Conservation (phyloP, 2,888 invertebrate genomes). For the Papilio elwesi region DNA sequence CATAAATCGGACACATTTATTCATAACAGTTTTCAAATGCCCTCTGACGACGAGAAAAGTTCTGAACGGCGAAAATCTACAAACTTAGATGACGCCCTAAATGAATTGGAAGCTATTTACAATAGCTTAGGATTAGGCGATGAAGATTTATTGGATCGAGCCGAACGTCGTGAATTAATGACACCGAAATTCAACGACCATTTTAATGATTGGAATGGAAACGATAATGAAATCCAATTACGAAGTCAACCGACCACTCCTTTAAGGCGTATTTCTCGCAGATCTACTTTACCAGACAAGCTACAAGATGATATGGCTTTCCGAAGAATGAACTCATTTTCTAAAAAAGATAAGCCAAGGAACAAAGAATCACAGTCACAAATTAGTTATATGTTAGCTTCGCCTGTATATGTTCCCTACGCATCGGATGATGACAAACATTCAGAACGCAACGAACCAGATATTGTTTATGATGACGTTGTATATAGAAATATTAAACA, state of each 20-base stretch:
- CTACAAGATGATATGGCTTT: slow-evolving; percentile 92
- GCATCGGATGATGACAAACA: slow-evolving; percentile 78
- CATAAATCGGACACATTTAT: slow-evolving; percentile 79
- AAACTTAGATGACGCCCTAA: slow-evolving; percentile 94
- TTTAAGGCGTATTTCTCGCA: slow-evolving; percentile 67
- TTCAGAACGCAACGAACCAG: slow-evolving; percentile 89
- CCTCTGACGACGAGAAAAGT: slow-evolving; percentile 77
- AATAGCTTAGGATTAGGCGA: slow-evolving; percentile 93
- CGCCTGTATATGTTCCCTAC: slow-evolving; percentile 86
- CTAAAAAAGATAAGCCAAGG: slow-evolving; percentile 77
- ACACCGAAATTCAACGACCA: slow-evolving; percentile 79
- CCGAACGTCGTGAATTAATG: slow-evolving; percentile 89
- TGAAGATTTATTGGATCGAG: slow-evolving; percentile 91
- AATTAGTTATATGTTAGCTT: slow-evolving; percentile 88
- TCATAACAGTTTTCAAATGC: slow-evolving; percentile 67
- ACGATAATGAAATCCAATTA: slow-evolving; percentile 75
- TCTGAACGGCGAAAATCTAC: slow-evolving; percentile 87
- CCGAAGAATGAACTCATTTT: slow-evolving; percentile 86
- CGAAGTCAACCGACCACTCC: slow-evolving; percentile 79
- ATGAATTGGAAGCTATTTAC: slow-evolving; percentile 95
- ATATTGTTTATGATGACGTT: slow-evolving; percentile 92
- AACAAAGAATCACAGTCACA: slow-evolving; percentile 73
- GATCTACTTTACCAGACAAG: slow-evolving; percentile 86
- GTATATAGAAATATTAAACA: slow-evolving; percentile 91
- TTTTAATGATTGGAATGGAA: slow-evolving; percentile 81